Evolutionary conservation across 2,888 invertebrate genomes (phyloP).

Genomic region (Drosophila crucigera): DNA sequence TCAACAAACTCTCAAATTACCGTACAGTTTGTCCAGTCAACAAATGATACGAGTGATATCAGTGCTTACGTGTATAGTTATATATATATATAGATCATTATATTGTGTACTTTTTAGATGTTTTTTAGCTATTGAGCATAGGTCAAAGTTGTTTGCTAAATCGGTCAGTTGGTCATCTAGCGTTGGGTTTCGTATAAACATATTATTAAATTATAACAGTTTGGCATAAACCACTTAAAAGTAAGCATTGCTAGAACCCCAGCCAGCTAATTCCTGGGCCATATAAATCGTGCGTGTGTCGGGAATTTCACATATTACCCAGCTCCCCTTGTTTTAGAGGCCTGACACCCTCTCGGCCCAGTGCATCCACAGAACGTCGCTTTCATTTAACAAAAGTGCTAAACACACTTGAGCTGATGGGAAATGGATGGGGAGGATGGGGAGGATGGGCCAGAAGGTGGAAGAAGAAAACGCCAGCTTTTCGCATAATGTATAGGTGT

Average conservation of each 20-base stretch:
- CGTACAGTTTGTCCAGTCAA: conserved; percentile 38
- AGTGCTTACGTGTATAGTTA: not conserved
- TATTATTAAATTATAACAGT: conserved; percentile 8
- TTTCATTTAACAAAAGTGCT: conserved; percentile 71
- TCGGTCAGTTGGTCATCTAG: conserved; percentile 66
- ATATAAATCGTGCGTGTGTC: conserved; percentile 40
- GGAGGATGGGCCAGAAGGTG: not conserved
- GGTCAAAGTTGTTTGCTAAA: conserved; percentile 25
- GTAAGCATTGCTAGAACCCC: not conserved
- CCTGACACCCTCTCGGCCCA: not conserved
- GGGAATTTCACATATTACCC: conserved; percentile 49
- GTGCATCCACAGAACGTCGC: conserved; percentile 32
- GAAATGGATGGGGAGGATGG: not conserved
- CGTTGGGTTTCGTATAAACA: conserved; percentile 48
- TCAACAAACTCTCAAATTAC: conserved; percentile 76
- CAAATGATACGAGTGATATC: conserved; percentile 13
- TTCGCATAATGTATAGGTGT: conserved; percentile 46
- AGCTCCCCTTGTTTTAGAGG: conserved; percentile 1
- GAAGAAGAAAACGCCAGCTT: conserved; percentile 42
- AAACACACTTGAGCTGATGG: conserved; percentile 33
- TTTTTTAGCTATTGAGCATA: not conserved
- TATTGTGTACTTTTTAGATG: not conserved
- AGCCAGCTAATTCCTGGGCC: not conserved
- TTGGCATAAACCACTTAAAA: conserved; percentile 22
- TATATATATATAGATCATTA: not conserved